These are phyloP conservation scores for Reinhardtius hippoglossoides DNA, from an alignment of 2,113 vertebrate species.

Conservation along the genomic window DNA sequence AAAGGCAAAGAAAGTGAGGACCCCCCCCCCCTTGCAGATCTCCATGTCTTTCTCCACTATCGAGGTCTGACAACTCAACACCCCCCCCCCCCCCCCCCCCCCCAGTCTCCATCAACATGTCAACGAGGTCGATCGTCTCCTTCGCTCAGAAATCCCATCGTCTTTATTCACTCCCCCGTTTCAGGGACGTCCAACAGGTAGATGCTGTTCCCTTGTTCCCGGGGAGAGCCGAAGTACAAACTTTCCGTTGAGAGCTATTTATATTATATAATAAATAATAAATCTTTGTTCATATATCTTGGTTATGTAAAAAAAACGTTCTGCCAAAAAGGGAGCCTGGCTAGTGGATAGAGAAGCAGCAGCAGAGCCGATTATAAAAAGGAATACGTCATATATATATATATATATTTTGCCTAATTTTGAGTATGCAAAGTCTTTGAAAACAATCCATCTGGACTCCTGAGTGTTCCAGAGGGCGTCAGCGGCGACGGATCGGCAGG, in stretches of 20 bases:
- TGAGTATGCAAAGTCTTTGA: constrained; percentile 22
- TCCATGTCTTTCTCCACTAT: background rate
- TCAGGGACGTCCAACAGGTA: constrained; percentile 19
- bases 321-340: constrained; percentile 46
- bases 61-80: background rate
- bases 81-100: background rate
- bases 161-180: background rate
- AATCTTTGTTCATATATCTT: constrained; percentile 78
- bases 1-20: background rate
- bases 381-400: constrained; percentile 34
- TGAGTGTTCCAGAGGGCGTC: constrained; percentile 13
- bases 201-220: constrained; percentile 23
- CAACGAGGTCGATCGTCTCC: background rate
- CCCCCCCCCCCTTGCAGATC: background rate
- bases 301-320: constrained; percentile 57
- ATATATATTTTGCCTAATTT: constrained; percentile 39
- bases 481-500: background rate
- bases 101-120: background rate
- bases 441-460: constrained; percentile 42
- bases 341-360: constrained; percentile 55
- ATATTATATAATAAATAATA: constrained; percentile 85
- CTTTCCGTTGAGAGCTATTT: constrained; percentile 51
- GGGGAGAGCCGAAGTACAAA: constrained; percentile 39
- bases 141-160: constrained; percentile 1
- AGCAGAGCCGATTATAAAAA: constrained; percentile 55